These are phyloP conservation scores for Rhynchophorus ferrugineus DNA, from an alignment of 1,140 invertebrate genomes.

Conservation along the genomic window DNA sequence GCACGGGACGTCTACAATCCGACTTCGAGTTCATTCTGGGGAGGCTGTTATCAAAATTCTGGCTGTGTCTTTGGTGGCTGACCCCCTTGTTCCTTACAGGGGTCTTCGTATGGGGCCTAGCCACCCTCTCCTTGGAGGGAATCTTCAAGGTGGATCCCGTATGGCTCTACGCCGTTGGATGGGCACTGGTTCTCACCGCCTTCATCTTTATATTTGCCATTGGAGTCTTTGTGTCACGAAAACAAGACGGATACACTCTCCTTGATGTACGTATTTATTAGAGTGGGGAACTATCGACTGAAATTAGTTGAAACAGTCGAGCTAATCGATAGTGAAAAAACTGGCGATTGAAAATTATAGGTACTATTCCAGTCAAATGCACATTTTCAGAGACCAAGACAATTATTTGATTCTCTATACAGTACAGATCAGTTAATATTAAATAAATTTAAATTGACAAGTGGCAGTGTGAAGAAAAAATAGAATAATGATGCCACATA, in stretches of 20 bases:
- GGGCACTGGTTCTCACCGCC: conserved; percentile 40
- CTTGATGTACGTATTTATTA: conserved; percentile 36
- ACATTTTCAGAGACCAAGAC: no score
- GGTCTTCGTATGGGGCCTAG: conserved; percentile 41
- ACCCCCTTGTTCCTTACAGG: conserved; percentile 41
- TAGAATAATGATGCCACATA: no score
- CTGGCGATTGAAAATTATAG: no score
- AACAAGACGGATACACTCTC: conserved; percentile 36
- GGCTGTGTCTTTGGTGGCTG: conserved; percentile 44
- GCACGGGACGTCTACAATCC: conserved; percentile 41
- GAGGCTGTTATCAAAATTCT: conserved; percentile 41
- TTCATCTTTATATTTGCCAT: conserved; percentile 41
- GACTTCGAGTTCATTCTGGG: conserved; percentile 50
- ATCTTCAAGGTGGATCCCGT: conserved; percentile 32
- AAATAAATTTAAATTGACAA: no score
- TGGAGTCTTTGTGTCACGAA: conserved; percentile 36
- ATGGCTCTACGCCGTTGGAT: conserved; percentile 42
- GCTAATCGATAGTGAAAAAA: no score
- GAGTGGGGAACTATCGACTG: no score
- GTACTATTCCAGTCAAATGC: no score
- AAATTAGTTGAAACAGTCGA: no score
- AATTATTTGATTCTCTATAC: no score
- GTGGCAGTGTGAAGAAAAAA: no score
- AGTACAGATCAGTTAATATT: no score
- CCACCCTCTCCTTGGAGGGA: conserved; percentile 29